Evolutionary conservation across 1,140 invertebrate genomes (phyloP), one percentile per base, ranked within the genome.

Genomic region (Tetramorium parvispinum): DNA sequence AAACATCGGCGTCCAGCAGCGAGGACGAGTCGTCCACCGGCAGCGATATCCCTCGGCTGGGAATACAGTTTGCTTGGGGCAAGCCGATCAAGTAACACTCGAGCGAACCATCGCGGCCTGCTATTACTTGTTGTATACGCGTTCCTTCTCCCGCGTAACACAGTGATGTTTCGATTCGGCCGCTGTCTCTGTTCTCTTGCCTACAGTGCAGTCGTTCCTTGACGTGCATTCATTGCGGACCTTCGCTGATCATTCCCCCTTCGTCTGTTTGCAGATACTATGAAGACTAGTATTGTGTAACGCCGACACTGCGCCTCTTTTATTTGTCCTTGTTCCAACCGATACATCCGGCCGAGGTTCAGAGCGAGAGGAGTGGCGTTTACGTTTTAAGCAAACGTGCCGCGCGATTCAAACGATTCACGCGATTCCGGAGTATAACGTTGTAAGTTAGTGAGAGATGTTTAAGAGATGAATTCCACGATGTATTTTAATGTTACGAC

Each of bases 1-100:
- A 95, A 66, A 92, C 95, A 0, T 95, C 95, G 6, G 94, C 94
- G 0, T 94, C 94, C 0, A 95, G 94, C 71, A 95, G 94, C 87
- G 95, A 95, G 55, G 95, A 95, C 71, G 94, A 95, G 43, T 95
- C 94, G 13, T 95, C 94, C 7, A 93, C 94, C n/a, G 94, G 94
- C 65, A 94, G 93, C 87, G 94, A 95, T 86, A 94, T 95, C 68
- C 92, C 94, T 27, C 90, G 93, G 27, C 85, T 94, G 55, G 65
- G 88, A 5, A 94, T 91, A 79, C 91, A 92, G 49, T 92, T 92
- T 73, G 78, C 89, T 61, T 93, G 93, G 92, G 89, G 88, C 51
- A 91, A 93, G 75, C 81, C 91, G 55, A 90, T 89, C 49, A 90
- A 93, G 90, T 92, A 92, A 91, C 87, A 77, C 55, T 59, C 78